Conservation (phyloP, 2,797 vertebrate genomes). For the Spondyliosoma cantharus region DNA sequence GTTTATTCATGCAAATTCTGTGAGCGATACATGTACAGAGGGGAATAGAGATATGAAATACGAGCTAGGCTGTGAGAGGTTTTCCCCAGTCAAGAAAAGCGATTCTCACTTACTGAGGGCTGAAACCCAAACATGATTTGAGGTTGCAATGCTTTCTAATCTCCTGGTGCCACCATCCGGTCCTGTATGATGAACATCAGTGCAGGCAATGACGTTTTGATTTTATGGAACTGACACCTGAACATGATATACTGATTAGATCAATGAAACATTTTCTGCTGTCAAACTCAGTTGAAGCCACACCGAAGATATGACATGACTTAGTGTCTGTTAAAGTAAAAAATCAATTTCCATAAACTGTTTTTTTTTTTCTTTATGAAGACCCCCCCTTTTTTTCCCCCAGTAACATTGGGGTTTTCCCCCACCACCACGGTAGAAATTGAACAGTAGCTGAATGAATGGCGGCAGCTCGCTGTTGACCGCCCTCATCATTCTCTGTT, state of each 20-base stretch:
- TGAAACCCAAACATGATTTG: conserved; percentile 28
- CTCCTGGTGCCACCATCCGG: background rate
- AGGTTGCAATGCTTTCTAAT: conserved; percentile 8
- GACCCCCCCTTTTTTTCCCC: conserved; percentile 11
- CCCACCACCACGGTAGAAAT: conserved; percentile 8
- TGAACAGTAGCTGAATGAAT: conserved; percentile 29
- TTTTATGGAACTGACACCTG: conserved; percentile 15
- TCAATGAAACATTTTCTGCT: conserved; percentile 1
- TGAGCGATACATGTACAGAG: background rate
- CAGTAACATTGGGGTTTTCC: conserved; percentile 8
- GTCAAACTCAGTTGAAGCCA: background rate
- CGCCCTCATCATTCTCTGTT: conserved; percentile 28
- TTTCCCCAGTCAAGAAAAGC: conserved; percentile 12
- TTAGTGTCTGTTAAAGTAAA: background rate
- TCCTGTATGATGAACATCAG: conserved; percentile 4
- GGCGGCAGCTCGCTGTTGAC: conserved; percentile 15
- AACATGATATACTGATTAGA: background rate
- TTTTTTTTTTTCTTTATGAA: background rate
- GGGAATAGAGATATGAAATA: background rate
- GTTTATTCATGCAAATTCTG: background rate
- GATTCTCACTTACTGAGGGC: background rate
- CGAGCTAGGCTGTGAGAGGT: background rate
- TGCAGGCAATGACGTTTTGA: conserved; percentile 14
- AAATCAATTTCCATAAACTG: background rate
- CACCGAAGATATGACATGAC: background rate